Base-by-base conservation (phyloP, 2,113 vertebrate species). In the Spilogale gracilis region DNA sequence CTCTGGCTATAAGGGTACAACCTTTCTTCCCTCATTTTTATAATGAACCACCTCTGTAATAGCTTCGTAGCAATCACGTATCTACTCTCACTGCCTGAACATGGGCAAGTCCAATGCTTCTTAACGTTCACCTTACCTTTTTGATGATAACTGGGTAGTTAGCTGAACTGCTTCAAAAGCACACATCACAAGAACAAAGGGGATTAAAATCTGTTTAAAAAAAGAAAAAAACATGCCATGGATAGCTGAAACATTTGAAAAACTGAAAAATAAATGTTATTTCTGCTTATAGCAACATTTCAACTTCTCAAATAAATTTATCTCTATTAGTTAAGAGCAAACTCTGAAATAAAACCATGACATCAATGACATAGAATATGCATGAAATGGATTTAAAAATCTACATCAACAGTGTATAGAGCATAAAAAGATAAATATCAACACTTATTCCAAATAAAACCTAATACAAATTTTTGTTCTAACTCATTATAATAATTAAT, bases 131-230 rank as follows among this genome's bases (percentile, higher is more conserved):
- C 65, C 16, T 95, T 99, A 99, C 99, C 99, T 99, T 99, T 99
- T 99, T 45, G 99, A 99, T 32, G 99, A 99, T 2, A 99, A 99
- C 78, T 99, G 99, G 6, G 99, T 99, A 96, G 99, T 99, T 95
- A 99, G 98, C 98, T 99, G 99, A 97, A 99, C 99, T 76, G 99
- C 99, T 99, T 99, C 99, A 5, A 99, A 99, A 65, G 99, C 99
- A 96, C 99, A 99, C 96, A 99, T 99, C 20, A 99, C 99, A 94
- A 99, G 99, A 88, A 99, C 98, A 98, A 99, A 99, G 0, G 99
- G 99, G 97, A 99, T 99, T 80, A 99, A 98, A 98, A 99, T 99
- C 99, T 99, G 98, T 98, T 97, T 87, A 98, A 98, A 98, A 98
- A 63, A 95, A 97, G 43, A 88, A 99, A 12, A 99, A 98, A 88